Evolutionary conservation across 2,113 vertebrate species (phyloP).

Genomic region (Romanogobio albipinnatus): DNA sequence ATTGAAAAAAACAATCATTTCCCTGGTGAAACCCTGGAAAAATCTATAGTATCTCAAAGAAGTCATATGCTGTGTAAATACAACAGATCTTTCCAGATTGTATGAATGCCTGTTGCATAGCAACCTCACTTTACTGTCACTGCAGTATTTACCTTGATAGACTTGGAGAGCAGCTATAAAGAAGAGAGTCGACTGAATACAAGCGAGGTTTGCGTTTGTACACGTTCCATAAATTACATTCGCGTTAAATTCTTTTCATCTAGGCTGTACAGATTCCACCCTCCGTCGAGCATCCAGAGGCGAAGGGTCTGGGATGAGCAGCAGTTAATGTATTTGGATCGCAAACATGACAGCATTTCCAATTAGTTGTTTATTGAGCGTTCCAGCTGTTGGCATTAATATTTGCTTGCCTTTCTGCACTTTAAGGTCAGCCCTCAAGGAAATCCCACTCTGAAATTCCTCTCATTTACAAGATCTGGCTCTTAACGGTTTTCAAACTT

Average conservation of each 20-base stretch:
- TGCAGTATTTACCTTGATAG: conserved; percentile 47
- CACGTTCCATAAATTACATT: neutral
- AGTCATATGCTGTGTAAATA: conserved; percentile 24
- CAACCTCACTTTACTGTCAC: conserved; percentile 66
- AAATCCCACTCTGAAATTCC: conserved; percentile 61
- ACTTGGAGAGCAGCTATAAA: conserved; percentile 12
- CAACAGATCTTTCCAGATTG: neutral
- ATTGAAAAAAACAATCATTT: conserved; percentile 23
- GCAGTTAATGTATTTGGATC: conserved; percentile 54
- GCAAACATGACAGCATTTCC: conserved; percentile 64
- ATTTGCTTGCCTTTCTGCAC: conserved; percentile 69
- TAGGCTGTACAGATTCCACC: neutral
- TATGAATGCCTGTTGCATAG: conserved; percentile 69
- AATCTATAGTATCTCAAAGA: conserved; percentile 42
- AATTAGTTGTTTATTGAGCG: conserved; percentile 56
- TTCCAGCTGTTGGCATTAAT: conserved; percentile 67
- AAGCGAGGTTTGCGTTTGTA: neutral
- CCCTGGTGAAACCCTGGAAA: conserved; percentile 15
- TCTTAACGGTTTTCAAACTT: conserved; percentile 68
- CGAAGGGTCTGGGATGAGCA: neutral
- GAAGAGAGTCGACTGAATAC: neutral
- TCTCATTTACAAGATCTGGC: conserved; percentile 60
- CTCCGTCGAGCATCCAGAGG: conserved; percentile 47
- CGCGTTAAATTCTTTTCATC: neutral
- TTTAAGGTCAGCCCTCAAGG: conserved; percentile 62